These are phyloP conservation scores for Asobara japonica DNA, from an alignment of 1,140 invertebrate species.

Conservation along the genomic window DNA sequence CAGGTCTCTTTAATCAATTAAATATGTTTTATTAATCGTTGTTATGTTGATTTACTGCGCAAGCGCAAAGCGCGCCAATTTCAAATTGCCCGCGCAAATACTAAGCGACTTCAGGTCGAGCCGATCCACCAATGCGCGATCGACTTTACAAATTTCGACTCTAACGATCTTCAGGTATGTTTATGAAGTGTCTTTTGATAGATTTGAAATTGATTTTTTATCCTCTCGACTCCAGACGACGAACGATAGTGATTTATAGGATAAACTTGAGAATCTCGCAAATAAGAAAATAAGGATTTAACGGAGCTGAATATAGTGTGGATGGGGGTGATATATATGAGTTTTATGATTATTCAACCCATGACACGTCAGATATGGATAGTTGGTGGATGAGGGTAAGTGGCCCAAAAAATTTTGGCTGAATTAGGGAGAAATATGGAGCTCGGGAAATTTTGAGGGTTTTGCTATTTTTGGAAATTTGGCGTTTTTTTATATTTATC, in stretches of 20 bases:
- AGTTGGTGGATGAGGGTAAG: neutral
- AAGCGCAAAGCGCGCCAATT: too few relatives aligned
- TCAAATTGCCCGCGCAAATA: too few relatives aligned
- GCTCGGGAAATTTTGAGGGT: too few relatives aligned
- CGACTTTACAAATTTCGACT: too few relatives aligned
- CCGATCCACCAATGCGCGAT: too few relatives aligned
- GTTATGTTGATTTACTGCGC: neutral
- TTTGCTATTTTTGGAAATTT: too few relatives aligned
- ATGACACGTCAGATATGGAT: conserved; percentile 17
- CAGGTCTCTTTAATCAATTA: conserved; percentile 11
- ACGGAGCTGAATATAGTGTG: neutral
- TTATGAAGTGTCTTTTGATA: too few relatives aligned
- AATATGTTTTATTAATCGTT: neutral
- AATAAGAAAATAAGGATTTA: conserved; percentile 1
- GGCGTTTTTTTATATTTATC: too few relatives aligned
- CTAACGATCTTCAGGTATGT: too few relatives aligned
- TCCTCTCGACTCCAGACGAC: conserved; percentile 21
- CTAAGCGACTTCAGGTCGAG: too few relatives aligned
- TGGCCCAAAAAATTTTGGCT: neutral
- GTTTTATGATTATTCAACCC: conserved; percentile 16
- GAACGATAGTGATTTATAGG: neutral
- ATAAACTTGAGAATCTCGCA: conserved; percentile 18
- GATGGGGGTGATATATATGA: neutral
- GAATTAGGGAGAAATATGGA: neutral
- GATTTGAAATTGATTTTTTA: too few relatives aligned